Evolutionary conservation across 2,797 vertebrate species (phyloP).

Genomic region (Peromyscus attwateri): DNA sequence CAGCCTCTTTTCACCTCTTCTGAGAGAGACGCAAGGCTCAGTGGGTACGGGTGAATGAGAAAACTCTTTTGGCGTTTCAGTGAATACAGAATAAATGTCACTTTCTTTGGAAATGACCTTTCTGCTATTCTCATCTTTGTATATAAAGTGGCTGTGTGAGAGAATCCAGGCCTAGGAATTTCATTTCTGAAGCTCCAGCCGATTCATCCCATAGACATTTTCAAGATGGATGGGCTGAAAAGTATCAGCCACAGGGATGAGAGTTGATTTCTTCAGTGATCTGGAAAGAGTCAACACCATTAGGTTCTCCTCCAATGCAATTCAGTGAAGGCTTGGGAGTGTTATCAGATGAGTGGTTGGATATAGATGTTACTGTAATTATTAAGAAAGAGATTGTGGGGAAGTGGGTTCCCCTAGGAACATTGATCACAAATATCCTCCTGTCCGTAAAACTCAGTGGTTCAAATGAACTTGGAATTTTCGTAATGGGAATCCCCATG

Average conservation of each 20-base stretch:
- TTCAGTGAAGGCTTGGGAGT: slow-evolving; percentile 65
- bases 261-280: slow-evolving; percentile 75
- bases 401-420: slow-evolving; percentile 21
- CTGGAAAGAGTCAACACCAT: slow-evolving; percentile 71
- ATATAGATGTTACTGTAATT: slow-evolving; percentile 11
- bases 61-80: slow-evolving; percentile 80
- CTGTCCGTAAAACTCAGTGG: slow-evolving; percentile 20
- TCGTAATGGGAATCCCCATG: neutral
- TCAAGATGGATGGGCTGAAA: slow-evolving; percentile 81
- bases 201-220: slow-evolving; percentile 80
- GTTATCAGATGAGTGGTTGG: slow-evolving; percentile 55
- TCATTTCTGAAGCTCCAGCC: slow-evolving; percentile 79
- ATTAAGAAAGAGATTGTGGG: slow-evolving; percentile 16
- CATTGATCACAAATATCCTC: neutral
- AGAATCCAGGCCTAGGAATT: slow-evolving; percentile 81
- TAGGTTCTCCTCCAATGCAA: slow-evolving; percentile 49
- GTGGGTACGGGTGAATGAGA: slow-evolving; percentile 75
- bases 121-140: slow-evolving; percentile 84
- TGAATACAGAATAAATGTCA: slow-evolving; percentile 78
- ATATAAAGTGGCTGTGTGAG: slow-evolving; percentile 79
- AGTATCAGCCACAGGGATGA: slow-evolving; percentile 66
- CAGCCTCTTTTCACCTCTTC: slow-evolving; percentile 68
- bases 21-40: slow-evolving; percentile 16
- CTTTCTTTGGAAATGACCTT: slow-evolving; percentile 84
- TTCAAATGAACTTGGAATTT: slow-evolving; percentile 42